A percentile compares a stretch with the other conserved stretches of the same genome.
Evolutionary conservation across 1,140 invertebrate species (phyloP).

Genomic region (Aphaenogaster floridana): DNA sequence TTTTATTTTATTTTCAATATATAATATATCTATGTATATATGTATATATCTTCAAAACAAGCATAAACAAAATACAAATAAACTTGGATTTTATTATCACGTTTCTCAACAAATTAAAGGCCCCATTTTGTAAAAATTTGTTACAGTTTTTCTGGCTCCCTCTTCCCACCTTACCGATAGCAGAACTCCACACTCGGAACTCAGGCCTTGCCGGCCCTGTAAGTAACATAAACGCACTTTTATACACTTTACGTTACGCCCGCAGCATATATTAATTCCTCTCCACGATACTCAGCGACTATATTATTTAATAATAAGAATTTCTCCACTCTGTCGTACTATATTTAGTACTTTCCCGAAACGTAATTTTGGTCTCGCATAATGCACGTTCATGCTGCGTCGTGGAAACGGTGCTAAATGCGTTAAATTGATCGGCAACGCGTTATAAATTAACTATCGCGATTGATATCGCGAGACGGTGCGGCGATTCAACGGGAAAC

Average conservation of each 20-base stretch:
- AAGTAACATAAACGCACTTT: neutral
- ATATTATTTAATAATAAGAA: slow-evolving; percentile 17
- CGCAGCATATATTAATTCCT: slow-evolving; percentile 9
- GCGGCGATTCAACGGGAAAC: neutral
- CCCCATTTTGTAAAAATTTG: too few relatives aligned
- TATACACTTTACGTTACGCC: neutral
- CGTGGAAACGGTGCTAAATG: slow-evolving; percentile 9
- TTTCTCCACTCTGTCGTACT: neutral
- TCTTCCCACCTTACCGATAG: too few relatives aligned
- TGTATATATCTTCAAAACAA: too few relatives aligned
- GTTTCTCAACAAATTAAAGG: too few relatives aligned
- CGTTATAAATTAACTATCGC: slow-evolving; percentile 46
- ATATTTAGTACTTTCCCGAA: slow-evolving; percentile 15
- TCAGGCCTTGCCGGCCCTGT: too few relatives aligned
- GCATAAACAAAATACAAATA: too few relatives aligned
- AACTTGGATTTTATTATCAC: too few relatives aligned
- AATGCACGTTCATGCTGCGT: neutral
- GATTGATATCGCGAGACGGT: slow-evolving; percentile 35
- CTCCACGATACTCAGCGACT: neutral
- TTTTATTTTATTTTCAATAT: too few relatives aligned
- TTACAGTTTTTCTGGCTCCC: too few relatives aligned
- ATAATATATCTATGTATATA: too few relatives aligned
- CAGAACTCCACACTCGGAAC: too few relatives aligned
- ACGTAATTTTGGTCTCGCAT: neutral
- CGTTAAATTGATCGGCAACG: slow-evolving; percentile 22